These are phyloP conservation scores for Cataglyphis albicans DNA, from an alignment of 2,888 invertebrate species.

Conservation along the genomic window DNA sequence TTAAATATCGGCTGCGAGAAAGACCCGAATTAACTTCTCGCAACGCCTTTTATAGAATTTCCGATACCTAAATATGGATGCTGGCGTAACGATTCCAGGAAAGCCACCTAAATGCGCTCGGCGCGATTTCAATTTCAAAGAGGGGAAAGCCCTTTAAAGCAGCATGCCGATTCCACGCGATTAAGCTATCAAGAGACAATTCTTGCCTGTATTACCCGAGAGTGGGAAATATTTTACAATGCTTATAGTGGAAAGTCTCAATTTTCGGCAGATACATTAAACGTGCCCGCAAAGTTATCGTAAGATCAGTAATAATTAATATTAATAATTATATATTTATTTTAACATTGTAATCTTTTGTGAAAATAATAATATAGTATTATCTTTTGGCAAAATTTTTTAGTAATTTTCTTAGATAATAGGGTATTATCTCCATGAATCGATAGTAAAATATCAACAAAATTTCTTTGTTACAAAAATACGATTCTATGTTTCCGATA, in stretches of 20 bases:
- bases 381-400: neutral
- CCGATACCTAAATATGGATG: slow-evolving; percentile 58
- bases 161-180: slow-evolving; percentile 47
- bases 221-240: slow-evolving; percentile 7
- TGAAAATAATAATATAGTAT: neutral
- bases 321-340: slow-evolving; percentile 7
- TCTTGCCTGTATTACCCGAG: slow-evolving; percentile 35
- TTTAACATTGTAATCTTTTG: neutral
- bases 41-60: slow-evolving; percentile 54
- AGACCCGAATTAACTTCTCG: slow-evolving; percentile 53
- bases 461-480: neutral
- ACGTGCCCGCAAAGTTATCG: neutral
- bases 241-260: neutral
- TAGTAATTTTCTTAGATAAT: neutral
- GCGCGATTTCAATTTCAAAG: slow-evolving; percentile 59
- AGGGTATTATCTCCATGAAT: neutral
- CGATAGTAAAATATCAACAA: neutral
- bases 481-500: neutral
- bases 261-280: neutral
- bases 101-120: slow-evolving; percentile 45
- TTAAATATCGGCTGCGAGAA: slow-evolving; percentile 40
- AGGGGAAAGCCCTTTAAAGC: slow-evolving; percentile 42
- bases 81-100: slow-evolving; percentile 41
- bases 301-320: neutral
- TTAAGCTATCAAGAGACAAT: slow-evolving; percentile 56